A percentile compares a stretch with the other conserved stretches of the same genome.
Evolutionary conservation across 2,113 vertebrate species (phyloP).

Genomic region (Caretta caretta): DNA sequence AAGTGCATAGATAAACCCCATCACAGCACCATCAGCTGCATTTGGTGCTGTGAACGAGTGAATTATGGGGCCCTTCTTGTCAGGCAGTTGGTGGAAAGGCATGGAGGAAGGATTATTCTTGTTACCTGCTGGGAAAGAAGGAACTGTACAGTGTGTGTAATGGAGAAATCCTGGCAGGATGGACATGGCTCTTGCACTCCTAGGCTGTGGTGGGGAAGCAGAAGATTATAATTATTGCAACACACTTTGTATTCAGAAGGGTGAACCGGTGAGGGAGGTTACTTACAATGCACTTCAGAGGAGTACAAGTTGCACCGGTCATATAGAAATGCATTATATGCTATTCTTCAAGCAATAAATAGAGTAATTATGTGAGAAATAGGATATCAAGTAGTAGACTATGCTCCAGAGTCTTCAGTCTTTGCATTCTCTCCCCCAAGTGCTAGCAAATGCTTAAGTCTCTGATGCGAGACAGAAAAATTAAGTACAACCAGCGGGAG

Average conservation of each 20-base stretch:
- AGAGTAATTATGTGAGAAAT: background rate
- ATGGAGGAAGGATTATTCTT: background rate
- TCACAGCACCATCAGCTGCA: background rate
- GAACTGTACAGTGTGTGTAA: background rate
- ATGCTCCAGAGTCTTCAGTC: background rate
- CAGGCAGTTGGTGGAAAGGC: background rate
- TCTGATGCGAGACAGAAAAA: slow-evolving; percentile 16
- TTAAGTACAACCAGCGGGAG: background rate
- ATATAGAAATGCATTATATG: background rate
- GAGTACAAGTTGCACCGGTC: background rate
- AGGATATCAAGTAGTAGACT: rapidly evolving
- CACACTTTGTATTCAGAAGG: background rate
- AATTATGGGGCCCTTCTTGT: background rate
- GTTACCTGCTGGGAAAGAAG: slow-evolving; percentile 48
- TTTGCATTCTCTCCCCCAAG: slow-evolving; percentile 10
- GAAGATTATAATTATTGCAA: background rate
- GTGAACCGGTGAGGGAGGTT: background rate
- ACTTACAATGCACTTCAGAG: background rate
- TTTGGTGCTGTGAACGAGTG: background rate
- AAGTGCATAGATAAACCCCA: slow-evolving; percentile 23
- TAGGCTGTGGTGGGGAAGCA: background rate
- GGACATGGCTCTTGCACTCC: background rate
- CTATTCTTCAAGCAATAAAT: background rate
- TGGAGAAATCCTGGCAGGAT: background rate
- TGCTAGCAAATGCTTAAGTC: slow-evolving; percentile 28